A percentile compares a stretch with the other conserved stretches of the same genome.
Conservation (phyloP, 2,888 invertebrate species). For the Sepioteuthis lessoniana region DNA sequence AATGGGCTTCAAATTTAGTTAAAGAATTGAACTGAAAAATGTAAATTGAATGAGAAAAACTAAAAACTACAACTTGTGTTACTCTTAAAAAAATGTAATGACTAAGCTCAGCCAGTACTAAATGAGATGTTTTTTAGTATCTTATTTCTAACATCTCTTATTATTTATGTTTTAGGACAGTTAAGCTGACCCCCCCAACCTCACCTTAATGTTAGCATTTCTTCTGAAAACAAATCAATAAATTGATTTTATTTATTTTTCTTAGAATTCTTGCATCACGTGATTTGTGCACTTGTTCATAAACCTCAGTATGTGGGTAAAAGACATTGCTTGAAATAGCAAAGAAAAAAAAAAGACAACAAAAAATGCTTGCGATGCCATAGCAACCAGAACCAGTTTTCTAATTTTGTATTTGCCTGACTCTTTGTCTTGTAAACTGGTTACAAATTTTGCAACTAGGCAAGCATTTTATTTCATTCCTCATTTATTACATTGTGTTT, state of each 20-base stretch:
- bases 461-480: neutral
- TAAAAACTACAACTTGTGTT: neutral
- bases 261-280: neutral
- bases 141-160: neutral
- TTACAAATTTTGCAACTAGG: neutral
- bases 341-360: neutral
- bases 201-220: neutral
- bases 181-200: neutral
- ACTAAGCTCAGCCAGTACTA: neutral
- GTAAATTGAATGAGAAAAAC: neutral
- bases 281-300: neutral
- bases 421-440: neutral
- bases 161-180: neutral
- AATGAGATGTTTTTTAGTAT: neutral
- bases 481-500: no score
- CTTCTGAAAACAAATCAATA: slow-evolving; percentile 18
- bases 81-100: neutral
- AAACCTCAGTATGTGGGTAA: neutral
- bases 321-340: neutral
- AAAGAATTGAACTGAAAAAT: neutral
- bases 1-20: neutral
- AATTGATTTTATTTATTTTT: neutral
- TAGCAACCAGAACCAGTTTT: neutral
- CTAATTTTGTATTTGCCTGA: neutral
- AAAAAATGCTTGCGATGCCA: neutral